Conservation (phyloP, 2,888 invertebrate species). For the Helicoverpa assulta region DNA sequence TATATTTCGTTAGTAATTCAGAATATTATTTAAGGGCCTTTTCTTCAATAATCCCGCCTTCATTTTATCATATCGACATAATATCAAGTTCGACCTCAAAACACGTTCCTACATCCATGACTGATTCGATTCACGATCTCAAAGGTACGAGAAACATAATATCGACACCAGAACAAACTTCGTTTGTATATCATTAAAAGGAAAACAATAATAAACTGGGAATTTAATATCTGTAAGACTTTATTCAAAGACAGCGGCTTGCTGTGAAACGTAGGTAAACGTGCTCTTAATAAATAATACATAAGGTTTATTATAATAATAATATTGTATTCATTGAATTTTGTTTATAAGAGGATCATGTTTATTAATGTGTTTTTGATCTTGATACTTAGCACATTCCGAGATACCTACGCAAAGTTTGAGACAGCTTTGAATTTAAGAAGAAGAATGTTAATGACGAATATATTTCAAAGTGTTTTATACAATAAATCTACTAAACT, state of each 20-base stretch:
- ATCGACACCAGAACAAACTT: constrained; percentile 9
- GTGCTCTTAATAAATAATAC: neutral
- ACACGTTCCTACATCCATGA: neutral
- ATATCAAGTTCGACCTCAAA: neutral
- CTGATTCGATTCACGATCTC: constrained; percentile 1
- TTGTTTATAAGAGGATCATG: neutral
- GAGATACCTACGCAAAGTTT: neutral
- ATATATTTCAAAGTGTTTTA: no score
- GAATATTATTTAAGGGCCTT: no score
- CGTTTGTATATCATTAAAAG: constrained; percentile 7
- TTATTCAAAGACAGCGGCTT: constrained; percentile 4
- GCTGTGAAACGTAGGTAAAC: neutral
- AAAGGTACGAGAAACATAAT: constrained; percentile 8
- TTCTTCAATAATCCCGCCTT: neutral
- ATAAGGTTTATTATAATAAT: neutral
- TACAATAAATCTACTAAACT: no score
- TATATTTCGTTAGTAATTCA: no score
- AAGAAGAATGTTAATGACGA: neutral
- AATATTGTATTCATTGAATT: neutral
- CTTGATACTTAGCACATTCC: neutral
- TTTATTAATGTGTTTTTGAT: neutral
- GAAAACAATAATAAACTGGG: constrained; percentile 7
- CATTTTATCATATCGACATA: neutral
- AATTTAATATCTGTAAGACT: constrained; percentile 23
- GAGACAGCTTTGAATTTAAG: neutral